Base-by-base conservation (phyloP, 2,113 vertebrate genomes). In the Hyperopisus bebe region DNA sequence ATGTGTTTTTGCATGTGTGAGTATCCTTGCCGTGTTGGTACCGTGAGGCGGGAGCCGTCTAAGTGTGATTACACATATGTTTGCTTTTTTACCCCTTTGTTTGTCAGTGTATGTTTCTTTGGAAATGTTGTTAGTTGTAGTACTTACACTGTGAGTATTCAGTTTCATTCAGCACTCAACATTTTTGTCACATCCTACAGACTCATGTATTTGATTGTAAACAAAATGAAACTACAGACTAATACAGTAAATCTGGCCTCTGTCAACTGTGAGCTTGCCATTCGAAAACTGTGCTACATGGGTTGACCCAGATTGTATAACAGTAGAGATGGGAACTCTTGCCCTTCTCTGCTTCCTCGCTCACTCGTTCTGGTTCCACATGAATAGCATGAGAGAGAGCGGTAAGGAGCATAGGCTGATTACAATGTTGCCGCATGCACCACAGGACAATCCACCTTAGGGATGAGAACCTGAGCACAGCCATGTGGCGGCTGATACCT, bases 1-100 rank as follows among this genome's bases (percentile, higher is more conserved):
- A 31, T 53, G 85, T 77, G 51, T 84, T 62, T 90, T 15, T 88
- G 70, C 46, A 46, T 87, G 89, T 89, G 86, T 86, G 88, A 86
- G 66, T 88, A 86, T n/a, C 77, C 46, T 46, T 44, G 11, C n/a
- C n/a, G 10, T 47, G 46, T 55, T 1, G 47, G 47, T 80, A 58
- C 77, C 11, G n/a, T 21, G 58, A 46, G 66, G 21, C 46, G 58
- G 27, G 77, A 53, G 53, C 19, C 27, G 85, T 86, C 46, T 86
- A 31, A 46, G 82, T 84, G 82, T 46, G 44, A 84, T 84, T 46
- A 84, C 62, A 82, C 74, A 48, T 82, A 13, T 89, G 90, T 89
- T n/a, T 62, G 88, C 77, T 24, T 84, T n/a, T 62, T 88, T 82
- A 17, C 74, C 48, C 35, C 46, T 86, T 85, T 83, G 62, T 87